Percentiles rank a stretch among this genome's conserved stretches.
Conservation (phyloP, 2,113 vertebrate species). For the Hypocryptadius cinnamomeus region DNA sequence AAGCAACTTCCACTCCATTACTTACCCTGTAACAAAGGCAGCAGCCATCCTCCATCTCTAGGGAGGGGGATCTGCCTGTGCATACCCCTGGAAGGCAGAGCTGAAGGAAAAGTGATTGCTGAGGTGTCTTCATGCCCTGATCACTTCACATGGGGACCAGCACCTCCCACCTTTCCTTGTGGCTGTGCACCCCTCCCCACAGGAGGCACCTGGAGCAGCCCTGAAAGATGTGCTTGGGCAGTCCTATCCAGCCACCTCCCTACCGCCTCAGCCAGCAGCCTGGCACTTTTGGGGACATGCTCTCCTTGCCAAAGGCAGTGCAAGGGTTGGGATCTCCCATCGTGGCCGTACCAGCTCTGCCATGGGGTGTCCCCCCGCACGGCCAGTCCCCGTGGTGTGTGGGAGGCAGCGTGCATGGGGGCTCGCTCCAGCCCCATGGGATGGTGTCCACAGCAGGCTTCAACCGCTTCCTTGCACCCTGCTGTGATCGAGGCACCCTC, state of each 20-base stretch:
- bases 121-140: background rate
- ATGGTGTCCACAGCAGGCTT: background rate
- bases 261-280: background rate
- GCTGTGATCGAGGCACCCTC: background rate
- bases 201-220: background rate
- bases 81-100: background rate
- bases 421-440: fast-evolving
- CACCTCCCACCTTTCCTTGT: background rate
- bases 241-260: background rate
- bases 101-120: background rate
- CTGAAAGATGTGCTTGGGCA: background rate
- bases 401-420: fast-evolving
- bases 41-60: background rate
- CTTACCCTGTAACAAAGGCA: background rate
- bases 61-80: background rate
- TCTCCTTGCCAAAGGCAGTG: background rate
- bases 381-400: background rate
- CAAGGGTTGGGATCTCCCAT: background rate
- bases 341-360: background rate
- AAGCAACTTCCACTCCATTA: background rate
- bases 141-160: background rate
- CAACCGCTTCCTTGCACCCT: background rate
- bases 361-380: fast-evolving
- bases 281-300: background rate
- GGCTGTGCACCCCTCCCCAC: background rate